Percentiles rank a stretch among this genome's conserved stretches.
Evolutionary conservation across 1,140 invertebrate species (phyloP).

Genomic region (Meloidogyne exigua): DNA sequence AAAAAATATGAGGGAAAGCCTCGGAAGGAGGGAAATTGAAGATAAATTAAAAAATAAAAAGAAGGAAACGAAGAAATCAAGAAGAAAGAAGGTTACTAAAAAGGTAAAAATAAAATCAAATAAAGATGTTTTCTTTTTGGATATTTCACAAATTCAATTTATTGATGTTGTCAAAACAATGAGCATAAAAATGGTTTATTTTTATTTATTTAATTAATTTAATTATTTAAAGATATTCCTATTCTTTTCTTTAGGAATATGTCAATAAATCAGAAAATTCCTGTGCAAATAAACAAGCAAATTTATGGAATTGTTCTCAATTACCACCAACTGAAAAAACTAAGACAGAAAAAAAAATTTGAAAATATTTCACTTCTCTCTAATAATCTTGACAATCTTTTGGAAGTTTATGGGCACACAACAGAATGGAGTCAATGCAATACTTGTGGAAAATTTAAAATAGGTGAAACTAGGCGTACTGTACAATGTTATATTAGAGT

Average conservation of each 20-base stretch:
- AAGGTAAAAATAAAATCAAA: not conserved
- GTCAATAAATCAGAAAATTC: not conserved
- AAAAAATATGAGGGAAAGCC: not conserved
- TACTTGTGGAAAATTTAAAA: not conserved
- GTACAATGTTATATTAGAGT: conserved; percentile 22
- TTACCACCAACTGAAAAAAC: not conserved
- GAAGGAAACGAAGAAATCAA: too few species aligned
- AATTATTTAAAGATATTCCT: too few species aligned
- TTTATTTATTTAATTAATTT: not conserved
- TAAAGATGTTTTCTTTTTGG: not conserved
- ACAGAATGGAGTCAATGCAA: conserved; percentile 27
- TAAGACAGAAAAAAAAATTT: not conserved
- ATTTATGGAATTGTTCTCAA: not conserved
- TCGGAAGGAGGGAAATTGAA: too few species aligned
- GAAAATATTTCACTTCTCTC: not conserved
- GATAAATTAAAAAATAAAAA: too few species aligned
- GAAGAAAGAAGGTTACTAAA: not conserved
- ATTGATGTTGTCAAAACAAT: not conserved
- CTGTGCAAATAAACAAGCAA: not conserved
- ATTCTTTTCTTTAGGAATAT: not conserved
- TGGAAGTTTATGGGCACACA: conserved; percentile 13
- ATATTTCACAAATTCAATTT: not conserved
- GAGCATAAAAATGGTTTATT: not conserved
- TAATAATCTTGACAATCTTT: not conserved
- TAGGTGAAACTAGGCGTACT: conserved; percentile 13